Percentiles rank a stretch among this genome's conserved stretches.
These are phyloP conservation scores for Oryzias sinensis DNA, from an alignment of 2,797 vertebrate species.

Conservation along the genomic window DNA sequence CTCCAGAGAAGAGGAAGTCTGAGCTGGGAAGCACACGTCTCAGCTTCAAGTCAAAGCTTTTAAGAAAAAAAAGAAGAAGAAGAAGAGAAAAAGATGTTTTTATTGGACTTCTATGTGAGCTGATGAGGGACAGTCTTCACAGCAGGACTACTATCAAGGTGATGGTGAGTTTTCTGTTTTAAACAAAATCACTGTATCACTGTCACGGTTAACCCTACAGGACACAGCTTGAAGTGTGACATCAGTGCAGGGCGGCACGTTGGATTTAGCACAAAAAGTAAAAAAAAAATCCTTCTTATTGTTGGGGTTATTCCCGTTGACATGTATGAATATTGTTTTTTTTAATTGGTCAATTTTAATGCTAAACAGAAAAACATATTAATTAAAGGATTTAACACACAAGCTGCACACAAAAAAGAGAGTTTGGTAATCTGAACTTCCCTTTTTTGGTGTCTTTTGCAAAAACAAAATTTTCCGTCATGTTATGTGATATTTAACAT, in stretches of 20 bases:
- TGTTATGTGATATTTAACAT: neutral
- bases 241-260: neutral
- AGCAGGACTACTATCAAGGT: neutral
- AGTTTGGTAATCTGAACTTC: too few relatives aligned
- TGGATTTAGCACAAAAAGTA: too few relatives aligned
- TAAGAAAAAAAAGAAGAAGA: neutral
- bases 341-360: too few relatives aligned
- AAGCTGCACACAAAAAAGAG: too few relatives aligned
- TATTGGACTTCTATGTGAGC: conserved; percentile 26
- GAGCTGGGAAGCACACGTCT: conserved; percentile 14
- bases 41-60: neutral
- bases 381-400: too few relatives aligned
- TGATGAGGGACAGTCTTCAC: conserved; percentile 13
- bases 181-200: neutral
- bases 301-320: too few relatives aligned
- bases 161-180: conserved; percentile 45
- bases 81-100: conserved; percentile 22
- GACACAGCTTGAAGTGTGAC: neutral
- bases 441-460: neutral
- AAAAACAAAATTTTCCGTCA: neutral
- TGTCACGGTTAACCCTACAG: neutral
- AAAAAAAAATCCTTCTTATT: too few relatives aligned
- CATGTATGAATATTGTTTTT: too few relatives aligned
- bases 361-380: too few relatives aligned
- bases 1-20: conserved; percentile 50